Evolutionary conservation across 2,888 invertebrate species (phyloP), one percentile per base, ranked within the genome.

Genomic region (Drosophila lacicola): DNA sequence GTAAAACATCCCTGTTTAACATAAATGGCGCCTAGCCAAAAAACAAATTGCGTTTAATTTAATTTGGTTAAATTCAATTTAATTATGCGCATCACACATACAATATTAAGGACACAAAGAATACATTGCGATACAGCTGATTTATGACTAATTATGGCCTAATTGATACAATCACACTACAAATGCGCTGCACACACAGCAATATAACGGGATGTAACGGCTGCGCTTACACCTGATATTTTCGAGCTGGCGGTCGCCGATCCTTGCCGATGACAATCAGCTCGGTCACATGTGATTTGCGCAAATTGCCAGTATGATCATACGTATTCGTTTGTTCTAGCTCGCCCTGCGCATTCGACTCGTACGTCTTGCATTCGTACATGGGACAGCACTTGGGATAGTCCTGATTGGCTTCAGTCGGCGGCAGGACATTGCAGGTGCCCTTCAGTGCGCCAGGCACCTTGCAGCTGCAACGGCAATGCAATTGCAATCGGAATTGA

Each of bases 381-480:
- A 85, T 54, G 1, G 92, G 91, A 67, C 92, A 92, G 39, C 92
- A 92, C 17, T 76, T 82, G 1, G 92, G 92, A 80, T 91, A 92
- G 42, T 88, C 83, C 3, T 88, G 73, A 60, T 82, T 83, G 25
- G 76, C 64, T 53, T 90, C 85, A 8, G 78, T 82, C 11, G 85
- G 64, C 4, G 88, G 88, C 10, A 90, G 34, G 3, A 75, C 63
- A 5, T 64, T 64, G 49, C 92, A 92, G 42, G 82, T 76, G 21
- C 92, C 91, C 10, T 83, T 78, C 3, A 90, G 57, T 0, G 55
- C 36, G 4, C 57, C 63, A 1, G 91, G 92, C 33, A 85, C 70
- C 60, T 88, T 88, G 50, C 92, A 92, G 74, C 92, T 92, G 47
- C 11, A 55, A 65, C 3, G 6, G 4, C 2, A 17, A n/a, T 37